Evolutionary conservation across 2,888 invertebrate genomes (phyloP), one percentile per base, ranked within the genome.

Genomic region (Lordiphosa fenestrarum): DNA sequence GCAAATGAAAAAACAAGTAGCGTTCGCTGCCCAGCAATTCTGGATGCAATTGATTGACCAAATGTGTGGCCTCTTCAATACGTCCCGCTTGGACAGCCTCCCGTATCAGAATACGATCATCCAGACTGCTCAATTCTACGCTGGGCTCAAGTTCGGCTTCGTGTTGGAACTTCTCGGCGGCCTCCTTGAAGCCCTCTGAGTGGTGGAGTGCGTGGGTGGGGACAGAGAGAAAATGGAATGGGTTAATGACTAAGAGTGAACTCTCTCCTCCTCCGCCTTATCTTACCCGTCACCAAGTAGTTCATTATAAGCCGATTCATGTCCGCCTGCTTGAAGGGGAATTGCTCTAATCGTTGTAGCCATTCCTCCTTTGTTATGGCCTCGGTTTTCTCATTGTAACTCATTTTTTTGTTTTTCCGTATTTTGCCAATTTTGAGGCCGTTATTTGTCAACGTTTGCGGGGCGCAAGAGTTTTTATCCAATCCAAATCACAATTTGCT

Each of bases 271-370:
- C 6, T 44, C 33, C 30, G 4, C 13, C 13, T 13, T 4, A 1
- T 42, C 68, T 61, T 90, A 97, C 97, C 98, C 91, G 97, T 98
- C 40, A 98, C 97, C 85, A 99, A 92, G 90, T 99, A 99, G 91
- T 99, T 98, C 98, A 99, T 98, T 73, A 99, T 97, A 69, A 99
- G 92, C 90, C 96, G 95, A 90, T 99, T 98, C 96, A 99, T 98
- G 83, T 97, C 96, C 39, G 95, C 94, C 77, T 97, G 92, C 53
- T 96, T 96, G 75, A 97, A 94, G 80, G 96, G 95, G 71, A 94
- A 90, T 65, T 88, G 87, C 59, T 88, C 88, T 53, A 90, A 69
- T 53, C 89, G 87, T 49, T 84, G 69, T 58, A 89, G 63, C 90
- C 90, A 90, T 64, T 90, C 89, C 51, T 89, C 90, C 73, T 88